Evolutionary conservation across 2,888 invertebrate species (phyloP), one percentile per base, ranked within the genome.

Genomic region (Molorchus minor): DNA sequence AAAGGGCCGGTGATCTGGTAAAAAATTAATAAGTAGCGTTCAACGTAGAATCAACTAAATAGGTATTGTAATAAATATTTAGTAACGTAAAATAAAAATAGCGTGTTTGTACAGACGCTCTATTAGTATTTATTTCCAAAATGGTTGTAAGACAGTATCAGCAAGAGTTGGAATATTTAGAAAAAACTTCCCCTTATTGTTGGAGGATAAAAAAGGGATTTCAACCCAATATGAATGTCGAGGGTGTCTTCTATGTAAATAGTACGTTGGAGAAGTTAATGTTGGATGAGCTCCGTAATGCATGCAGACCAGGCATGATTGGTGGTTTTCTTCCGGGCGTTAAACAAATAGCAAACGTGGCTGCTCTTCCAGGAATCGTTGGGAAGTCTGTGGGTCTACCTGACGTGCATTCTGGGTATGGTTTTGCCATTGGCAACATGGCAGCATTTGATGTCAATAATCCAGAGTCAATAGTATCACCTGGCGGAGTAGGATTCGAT

Each of bases 371-470:
- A 8, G 98, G 98, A 1, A 98, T 98, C 68, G 96, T 98, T 10
- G 94, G 94, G 43, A 86, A 80, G 70, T 98, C 98, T 0, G 91
- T 98, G 57, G 98, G 98, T 1, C 83, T 98, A 58, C 98, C 98
- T 0, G 98, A 98, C 83, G 89, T 98, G 13, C 98, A 98, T 81
- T 95, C 98, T 2, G 99, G 99, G 12, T 99, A 99, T 84, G 99
- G 99, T 51, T 99, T 99, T 87, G 98, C 99, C 10, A 99, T 99
- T 79, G 92, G 98, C 51, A 99, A 99, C 80, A 98, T 99, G 94
- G 99, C 99, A 62, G 99, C 99, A 2, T 99, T 99, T 83, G 98
- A 99, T 81, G 90, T 94, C 82, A 84, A 88, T 70, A 88, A 99
- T 83, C 95, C 96, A 0, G 85, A 89, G 64, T 92, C 98, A 3